Base-by-base conservation (phyloP, 2,888 invertebrate genomes). In the Julus scandinavius region DNA sequence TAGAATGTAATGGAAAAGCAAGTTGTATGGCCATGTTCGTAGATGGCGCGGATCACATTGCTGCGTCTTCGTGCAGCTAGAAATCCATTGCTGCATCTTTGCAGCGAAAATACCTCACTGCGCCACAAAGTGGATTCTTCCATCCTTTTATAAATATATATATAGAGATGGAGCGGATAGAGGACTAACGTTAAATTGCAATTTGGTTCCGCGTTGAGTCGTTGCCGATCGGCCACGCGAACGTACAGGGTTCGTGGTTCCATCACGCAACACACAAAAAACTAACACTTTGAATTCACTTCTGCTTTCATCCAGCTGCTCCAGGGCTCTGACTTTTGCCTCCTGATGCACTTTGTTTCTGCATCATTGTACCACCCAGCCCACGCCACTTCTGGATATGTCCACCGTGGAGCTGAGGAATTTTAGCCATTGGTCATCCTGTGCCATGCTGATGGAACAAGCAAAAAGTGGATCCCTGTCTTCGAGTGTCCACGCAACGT, bases 41-140 rank as follows among this genome's bases (percentile, higher is more conserved):
- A 80, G 80, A 80, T 80, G 80, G 80, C 80, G 38, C 80, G 3
- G 13, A 38, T 11, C 38, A 29, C 38, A 38, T 80, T 38, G 80
- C 6, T 17, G n/a, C 80, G 80, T 38, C 13, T 38, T 11, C 20
- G 20, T 29, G 38, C 11, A 45, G 45, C 45, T 45, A 11, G 0
- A 9, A 9, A 3, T 80, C 80, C 80, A 38, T 29, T 29, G 80
- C 80, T 38, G 80, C 80, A 80, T 80, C 29, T 72, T 80, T 80
- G 38, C 80, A 7, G 80, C 80, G 80, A 80, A 80, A 80, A 80
- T 80, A 80, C 80, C 80, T 80, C 80, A 80, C 80, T 80, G 80
- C 80, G 80, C 80, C 80, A 80, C 38, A 80, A 80, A 80, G 80
- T 80, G 80, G 80, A 80, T 80, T 80, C 80, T 80, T 13, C 80